Evolutionary conservation across 2,113 vertebrate genomes (phyloP).

Genomic region (Otocyon megalotis): DNA sequence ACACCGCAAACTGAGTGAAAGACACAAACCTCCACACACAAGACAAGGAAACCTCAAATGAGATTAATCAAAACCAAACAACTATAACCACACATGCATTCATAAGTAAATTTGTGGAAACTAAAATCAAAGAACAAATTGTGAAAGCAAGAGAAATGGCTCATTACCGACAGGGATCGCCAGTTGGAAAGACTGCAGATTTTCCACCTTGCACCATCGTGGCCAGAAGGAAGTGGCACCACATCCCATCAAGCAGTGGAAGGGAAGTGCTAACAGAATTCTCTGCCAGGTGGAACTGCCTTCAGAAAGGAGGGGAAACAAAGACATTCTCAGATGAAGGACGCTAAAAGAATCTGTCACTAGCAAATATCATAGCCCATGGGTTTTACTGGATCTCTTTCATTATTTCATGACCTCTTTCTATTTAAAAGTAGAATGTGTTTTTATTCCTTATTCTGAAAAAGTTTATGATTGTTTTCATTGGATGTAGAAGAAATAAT

Average conservation of each 20-base stretch:
- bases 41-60: background rate
- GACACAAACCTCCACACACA: background rate
- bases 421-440: background rate
- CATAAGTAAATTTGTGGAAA: background rate
- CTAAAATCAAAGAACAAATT: background rate
- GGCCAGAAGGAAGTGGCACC: background rate
- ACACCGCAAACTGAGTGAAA: too few relatives aligned
- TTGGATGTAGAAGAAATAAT: background rate
- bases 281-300: background rate
- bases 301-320: background rate
- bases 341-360: background rate
- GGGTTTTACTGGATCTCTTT: background rate
- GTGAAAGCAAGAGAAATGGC: background rate
- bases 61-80: background rate
- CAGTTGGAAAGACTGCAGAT: accelerated
- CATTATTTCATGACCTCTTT: too few relatives aligned
- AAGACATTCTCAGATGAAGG: background rate
- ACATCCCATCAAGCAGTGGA: accelerated
- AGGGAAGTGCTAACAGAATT: background rate
- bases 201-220: accelerated
- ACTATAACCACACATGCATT: background rate
- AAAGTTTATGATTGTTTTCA: background rate
- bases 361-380: too few relatives aligned
- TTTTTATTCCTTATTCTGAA: background rate
- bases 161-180: accelerated